A percentile compares a stretch with the other conserved stretches of the same genome.
Evolutionary conservation across 2,797 vertebrate genomes (phyloP).

Genomic region (Siniperca undulata): DNA sequence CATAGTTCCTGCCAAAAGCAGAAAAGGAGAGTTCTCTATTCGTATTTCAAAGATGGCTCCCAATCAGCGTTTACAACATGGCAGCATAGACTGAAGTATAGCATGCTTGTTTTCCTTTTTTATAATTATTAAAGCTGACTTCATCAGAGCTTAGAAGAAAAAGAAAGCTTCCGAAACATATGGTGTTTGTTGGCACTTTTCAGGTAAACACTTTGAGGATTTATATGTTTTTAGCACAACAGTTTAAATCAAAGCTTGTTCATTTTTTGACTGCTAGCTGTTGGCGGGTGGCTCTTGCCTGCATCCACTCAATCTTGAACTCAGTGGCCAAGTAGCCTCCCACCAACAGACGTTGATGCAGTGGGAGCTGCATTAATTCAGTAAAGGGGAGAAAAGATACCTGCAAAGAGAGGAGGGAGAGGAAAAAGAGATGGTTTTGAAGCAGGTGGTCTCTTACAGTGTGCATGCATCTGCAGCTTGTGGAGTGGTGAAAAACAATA

Average conservation of each 20-base stretch:
- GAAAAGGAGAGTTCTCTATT: constrained; percentile 32
- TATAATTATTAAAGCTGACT: constrained; percentile 26
- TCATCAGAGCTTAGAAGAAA: constrained; percentile 32
- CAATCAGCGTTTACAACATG: neutral
- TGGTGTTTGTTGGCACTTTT: constrained; percentile 69
- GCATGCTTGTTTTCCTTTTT: constrained; percentile 11
- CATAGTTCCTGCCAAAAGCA: constrained; percentile 41
- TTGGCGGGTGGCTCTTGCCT: constrained; percentile 48
- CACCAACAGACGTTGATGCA: constrained; percentile 49
- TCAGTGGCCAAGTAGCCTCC: constrained; percentile 56
- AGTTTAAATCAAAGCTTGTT: constrained; percentile 60
- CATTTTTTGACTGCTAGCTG: constrained; percentile 34
- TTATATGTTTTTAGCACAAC: constrained; percentile 40
- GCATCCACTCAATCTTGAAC: constrained; percentile 57
- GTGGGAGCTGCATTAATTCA: constrained; percentile 64
- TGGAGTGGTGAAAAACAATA: constrained; percentile 34
- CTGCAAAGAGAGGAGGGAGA: constrained; percentile 50
- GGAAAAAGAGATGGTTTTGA: constrained; percentile 42
- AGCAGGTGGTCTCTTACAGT: constrained; percentile 66
- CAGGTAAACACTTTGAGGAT: constrained; percentile 56
- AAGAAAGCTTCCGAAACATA: constrained; percentile 55
- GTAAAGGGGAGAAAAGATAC: constrained; percentile 62
- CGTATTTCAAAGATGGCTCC: neutral
- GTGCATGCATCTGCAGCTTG: constrained; percentile 46
- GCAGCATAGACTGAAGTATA: constrained; percentile 10